Evolutionary conservation across 1,140 invertebrate species (phyloP), one percentile per base, ranked within the genome.

Genomic region (Magallana ariakensis): DNA sequence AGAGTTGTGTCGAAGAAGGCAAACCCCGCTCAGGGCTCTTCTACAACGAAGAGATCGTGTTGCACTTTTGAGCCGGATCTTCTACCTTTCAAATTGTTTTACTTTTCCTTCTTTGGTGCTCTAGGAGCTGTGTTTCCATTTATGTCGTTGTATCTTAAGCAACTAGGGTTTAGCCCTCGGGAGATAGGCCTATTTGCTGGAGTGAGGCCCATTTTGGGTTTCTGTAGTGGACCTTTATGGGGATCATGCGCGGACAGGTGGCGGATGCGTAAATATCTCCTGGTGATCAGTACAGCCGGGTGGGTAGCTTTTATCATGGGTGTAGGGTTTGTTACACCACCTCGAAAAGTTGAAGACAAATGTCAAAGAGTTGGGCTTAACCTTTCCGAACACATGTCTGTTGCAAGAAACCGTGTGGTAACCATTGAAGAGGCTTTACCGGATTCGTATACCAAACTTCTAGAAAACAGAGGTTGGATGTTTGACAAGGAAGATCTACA

Each of bases 181-280:
- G 82, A 87, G 46, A 87, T 87, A 8, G 86, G 86, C 7, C 54
- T 87, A 10, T 80, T 87, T 11, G 62, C 82, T 5, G 86, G 86
- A 7, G 86, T 87, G 11, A 54, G 86, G 15, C 86, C 86, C 15
- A 22, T 87, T 16, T 58, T 87, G 13, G 86, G 86, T 19, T 87
- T 87, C 53, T 66, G 60, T 53, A 87, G 86, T n/a, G 86, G 86
- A n/a, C 86, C 86, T 33, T 54, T 84, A 60, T 87, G 86, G 86
- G 86, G 86, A 54, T 80, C 86, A 53, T 84, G 75, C 9, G 86
- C 86, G 7, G 86, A 87, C 56, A 22, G 83, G 0, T 87, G 66
- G 33, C 86, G 86, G 4, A 84, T 87, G 54, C 83, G 86, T 1
- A 87, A 70, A 60, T 80, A 60, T n/a, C 70, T 87, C 26, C 70